phyloP scores from a whole-genome alignment of 2,888 invertebrate genomes.

The Diplolepis rosae region DNA sequence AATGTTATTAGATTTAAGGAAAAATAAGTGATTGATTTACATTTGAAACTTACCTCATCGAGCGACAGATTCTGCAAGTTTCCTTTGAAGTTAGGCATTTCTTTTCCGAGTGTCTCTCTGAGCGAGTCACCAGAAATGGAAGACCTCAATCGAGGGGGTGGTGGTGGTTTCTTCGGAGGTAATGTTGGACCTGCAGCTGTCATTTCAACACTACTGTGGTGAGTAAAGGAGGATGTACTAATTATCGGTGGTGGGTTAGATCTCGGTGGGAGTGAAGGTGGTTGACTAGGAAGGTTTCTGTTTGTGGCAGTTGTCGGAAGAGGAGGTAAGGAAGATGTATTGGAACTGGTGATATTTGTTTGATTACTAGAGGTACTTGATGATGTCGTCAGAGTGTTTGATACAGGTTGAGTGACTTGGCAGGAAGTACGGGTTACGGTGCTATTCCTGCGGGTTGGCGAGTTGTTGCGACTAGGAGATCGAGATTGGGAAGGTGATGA shows the following conservation, averaged over 20 bases:
- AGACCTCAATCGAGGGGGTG: conserved; percentile 66
- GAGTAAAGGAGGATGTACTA: conserved; percentile 55
- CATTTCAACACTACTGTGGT: conserved; percentile 61
- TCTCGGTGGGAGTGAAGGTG: conserved; percentile 59
- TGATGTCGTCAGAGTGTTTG: conserved; percentile 62
- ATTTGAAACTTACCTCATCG: conserved; percentile 68
- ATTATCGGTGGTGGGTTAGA: conserved; percentile 61
- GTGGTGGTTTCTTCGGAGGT: conserved; percentile 61
- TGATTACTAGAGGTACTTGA: conserved; percentile 65
- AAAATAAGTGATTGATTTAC: neutral
- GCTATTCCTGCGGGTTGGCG: conserved; percentile 63
- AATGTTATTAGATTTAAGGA: no score
- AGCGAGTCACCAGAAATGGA: conserved; percentile 64
- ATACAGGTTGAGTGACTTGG: conserved; percentile 61
- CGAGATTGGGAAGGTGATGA: conserved; percentile 86
- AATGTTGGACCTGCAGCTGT: conserved; percentile 18
- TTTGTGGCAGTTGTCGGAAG: conserved; percentile 55
- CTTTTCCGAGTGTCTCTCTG: conserved; percentile 68
- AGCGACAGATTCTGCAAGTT: conserved; percentile 70
- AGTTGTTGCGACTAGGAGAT: conserved; percentile 70
- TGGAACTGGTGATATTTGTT: conserved; percentile 66
- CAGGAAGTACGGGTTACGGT: conserved; percentile 74
- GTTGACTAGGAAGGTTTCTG: conserved; percentile 59
- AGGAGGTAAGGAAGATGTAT: conserved; percentile 59
- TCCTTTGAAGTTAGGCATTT: conserved; percentile 71